phyloP scores from a whole-genome alignment of 2,888 invertebrate genomes.

The Dryocosmus kuriphilus region DNA sequence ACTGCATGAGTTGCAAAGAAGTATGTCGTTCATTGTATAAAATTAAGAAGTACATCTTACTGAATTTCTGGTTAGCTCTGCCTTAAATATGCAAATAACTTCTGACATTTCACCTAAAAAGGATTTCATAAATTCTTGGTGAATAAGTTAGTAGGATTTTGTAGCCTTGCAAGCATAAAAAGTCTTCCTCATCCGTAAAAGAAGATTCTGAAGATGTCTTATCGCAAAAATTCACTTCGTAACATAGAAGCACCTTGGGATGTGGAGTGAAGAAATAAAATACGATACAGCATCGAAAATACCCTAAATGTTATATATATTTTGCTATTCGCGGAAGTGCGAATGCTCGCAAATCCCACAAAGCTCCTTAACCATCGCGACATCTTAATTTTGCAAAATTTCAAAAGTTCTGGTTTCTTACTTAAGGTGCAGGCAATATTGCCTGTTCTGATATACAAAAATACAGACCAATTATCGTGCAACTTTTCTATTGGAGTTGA shows the following conservation, averaged over 20 bases:
- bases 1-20: too few species aligned
- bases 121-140: neutral
- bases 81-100: too few species aligned
- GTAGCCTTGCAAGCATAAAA: neutral
- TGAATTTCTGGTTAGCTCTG: too few species aligned
- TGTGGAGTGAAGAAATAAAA: constrained; percentile 41
- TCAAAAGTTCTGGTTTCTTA: neutral
- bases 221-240: constrained; percentile 47
- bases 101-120: neutral
- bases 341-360: constrained; percentile 49
- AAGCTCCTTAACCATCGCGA: constrained; percentile 46
- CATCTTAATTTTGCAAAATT: constrained; percentile 40
- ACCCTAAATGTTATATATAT: constrained; percentile 46
- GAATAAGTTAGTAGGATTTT: neutral
- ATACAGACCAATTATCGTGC: neutral
- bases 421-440: neutral
- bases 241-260: constrained; percentile 51
- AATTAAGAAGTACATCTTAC: too few species aligned
- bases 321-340: constrained; percentile 48
- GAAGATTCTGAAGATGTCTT: constrained; percentile 24
- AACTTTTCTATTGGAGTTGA: neutral
- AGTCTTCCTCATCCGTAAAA: neutral
- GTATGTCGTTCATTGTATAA: too few species aligned
- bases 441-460: neutral
- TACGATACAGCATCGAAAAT: constrained; percentile 51